Percentiles rank a stretch among this genome's conserved stretches.
These are phyloP conservation scores for Athripsodes cinereus DNA, from an alignment of 2,888 invertebrate species.

Conservation along the genomic window DNA sequence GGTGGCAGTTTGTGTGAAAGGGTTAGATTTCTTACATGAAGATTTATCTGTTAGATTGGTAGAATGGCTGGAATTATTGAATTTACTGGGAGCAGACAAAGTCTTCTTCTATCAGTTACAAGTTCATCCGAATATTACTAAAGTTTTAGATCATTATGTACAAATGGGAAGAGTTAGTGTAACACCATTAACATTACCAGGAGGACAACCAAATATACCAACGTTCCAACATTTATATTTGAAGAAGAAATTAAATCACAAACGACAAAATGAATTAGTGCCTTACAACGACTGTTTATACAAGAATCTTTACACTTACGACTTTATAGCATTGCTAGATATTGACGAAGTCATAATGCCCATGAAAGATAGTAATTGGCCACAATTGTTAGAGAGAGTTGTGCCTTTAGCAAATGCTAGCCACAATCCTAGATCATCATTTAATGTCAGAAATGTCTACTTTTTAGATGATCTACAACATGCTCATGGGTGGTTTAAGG, in stretches of 20 bases:
- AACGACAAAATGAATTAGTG: constrained; percentile 89
- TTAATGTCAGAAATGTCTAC: constrained; percentile 88
- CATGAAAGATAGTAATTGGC: constrained; percentile 67
- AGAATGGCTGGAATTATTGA: constrained; percentile 90
- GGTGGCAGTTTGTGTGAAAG: constrained; percentile 91
- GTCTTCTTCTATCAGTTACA: constrained; percentile 86
- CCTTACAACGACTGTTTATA: constrained; percentile 96
- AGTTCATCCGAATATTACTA: constrained; percentile 88
- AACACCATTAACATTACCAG: constrained; percentile 77
- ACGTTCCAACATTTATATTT: constrained; percentile 85
- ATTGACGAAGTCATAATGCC: constrained; percentile 96
- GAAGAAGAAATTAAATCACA: constrained; percentile 86
- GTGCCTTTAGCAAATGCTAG: constrained; percentile 63
- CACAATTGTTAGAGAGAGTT: constrained; percentile 67
- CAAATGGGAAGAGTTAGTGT: constrained; percentile 63
- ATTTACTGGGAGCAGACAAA: constrained; percentile 83
- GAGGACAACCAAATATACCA: constrained; percentile 85
- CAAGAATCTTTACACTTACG: constrained; percentile 84
- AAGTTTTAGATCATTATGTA: constrained; percentile 66
- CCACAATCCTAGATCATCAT: constrained; percentile 65
- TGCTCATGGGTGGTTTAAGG: constrained; percentile 72
- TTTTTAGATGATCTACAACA: constrained; percentile 84
- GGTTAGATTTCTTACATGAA: constrained; percentile 86
- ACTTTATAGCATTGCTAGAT: constrained; percentile 85
- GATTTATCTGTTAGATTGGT: constrained; percentile 84